A percentile compares a stretch with the other conserved stretches of the same genome.
These are phyloP conservation scores for Oxyruncus cristatus DNA, from an alignment of 2,113 vertebrate species.

Conservation along the genomic window DNA sequence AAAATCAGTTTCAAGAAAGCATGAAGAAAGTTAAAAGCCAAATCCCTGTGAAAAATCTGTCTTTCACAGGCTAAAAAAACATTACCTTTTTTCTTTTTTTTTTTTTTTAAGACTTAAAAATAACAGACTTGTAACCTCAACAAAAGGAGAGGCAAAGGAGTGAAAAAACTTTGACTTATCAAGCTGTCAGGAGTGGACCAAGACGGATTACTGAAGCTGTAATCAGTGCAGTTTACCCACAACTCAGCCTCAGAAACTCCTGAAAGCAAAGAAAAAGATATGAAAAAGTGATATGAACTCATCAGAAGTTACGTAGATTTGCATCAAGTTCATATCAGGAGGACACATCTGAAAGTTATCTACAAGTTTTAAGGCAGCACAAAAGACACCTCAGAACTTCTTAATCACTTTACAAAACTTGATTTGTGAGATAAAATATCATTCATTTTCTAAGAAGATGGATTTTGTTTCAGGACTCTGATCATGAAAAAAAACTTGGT, in stretches of 20 bases:
- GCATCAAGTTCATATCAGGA: background rate
- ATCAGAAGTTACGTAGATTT: background rate
- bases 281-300: background rate
- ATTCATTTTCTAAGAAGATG: background rate
- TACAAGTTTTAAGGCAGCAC: background rate
- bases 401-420: background rate
- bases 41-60: slow-evolving; percentile 22
- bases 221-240: background rate
- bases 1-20: background rate
- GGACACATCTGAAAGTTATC: background rate
- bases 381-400: background rate
- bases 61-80: background rate
- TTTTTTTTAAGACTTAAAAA: background rate
- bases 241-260: background rate
- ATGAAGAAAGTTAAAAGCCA: background rate
- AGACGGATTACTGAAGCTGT: background rate
- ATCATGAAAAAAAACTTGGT: background rate
- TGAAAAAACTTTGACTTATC: background rate
- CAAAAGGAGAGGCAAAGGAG: background rate
- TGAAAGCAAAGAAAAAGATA: background rate
- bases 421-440: background rate
- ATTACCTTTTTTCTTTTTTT: background rate
- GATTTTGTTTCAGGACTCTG: background rate
- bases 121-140: background rate
- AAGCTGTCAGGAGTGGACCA: background rate